Conservation (phyloP, 2,797 vertebrate genomes). For the Pseudopleuronectes americanus region DNA sequence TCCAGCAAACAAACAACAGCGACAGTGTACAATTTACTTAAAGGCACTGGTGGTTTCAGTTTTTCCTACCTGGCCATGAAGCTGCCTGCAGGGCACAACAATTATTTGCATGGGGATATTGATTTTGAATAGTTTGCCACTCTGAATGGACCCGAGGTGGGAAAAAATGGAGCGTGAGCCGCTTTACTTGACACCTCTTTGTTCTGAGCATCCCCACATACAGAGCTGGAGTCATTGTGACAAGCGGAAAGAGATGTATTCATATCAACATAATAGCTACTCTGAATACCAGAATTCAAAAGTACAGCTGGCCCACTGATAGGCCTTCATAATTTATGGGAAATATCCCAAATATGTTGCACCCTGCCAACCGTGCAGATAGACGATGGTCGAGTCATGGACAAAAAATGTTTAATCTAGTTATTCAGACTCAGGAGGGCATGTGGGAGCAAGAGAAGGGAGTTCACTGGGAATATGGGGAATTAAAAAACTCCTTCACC, state of each 20-base stretch:
- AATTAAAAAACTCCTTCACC: constrained; percentile 74
- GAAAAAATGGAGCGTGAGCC: constrained; percentile 37
- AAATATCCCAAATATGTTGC: constrained; percentile 77
- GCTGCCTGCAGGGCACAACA: constrained; percentile 42
- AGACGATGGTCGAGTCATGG: constrained; percentile 56
- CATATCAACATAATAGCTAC: constrained; percentile 77
- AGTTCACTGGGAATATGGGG: constrained; percentile 71
- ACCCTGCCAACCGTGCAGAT: constrained; percentile 59
- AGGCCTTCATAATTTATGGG: constrained; percentile 76
- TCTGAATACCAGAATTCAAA: constrained; percentile 64
- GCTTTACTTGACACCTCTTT: constrained; percentile 65
- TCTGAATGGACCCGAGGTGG: constrained; percentile 50
- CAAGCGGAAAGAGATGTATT: constrained; percentile 81
- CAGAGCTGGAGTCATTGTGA: constrained; percentile 71
- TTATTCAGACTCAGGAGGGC: constrained; percentile 59
- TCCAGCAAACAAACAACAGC: too few species aligned
- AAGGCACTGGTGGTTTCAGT: constrained; percentile 54
- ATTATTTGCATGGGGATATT: constrained; percentile 70
- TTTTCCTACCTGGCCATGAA: constrained; percentile 46
- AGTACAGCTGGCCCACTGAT: constrained; percentile 77
- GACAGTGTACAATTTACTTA: constrained; percentile 9
- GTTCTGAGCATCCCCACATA: constrained; percentile 66
- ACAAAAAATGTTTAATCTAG: constrained; percentile 67
- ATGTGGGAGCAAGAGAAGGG: constrained; percentile 59
- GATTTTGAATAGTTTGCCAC: constrained; percentile 64